Base-by-base conservation (phyloP, 2,888 invertebrate genomes). In the Parnassius mnemosyne region DNA sequence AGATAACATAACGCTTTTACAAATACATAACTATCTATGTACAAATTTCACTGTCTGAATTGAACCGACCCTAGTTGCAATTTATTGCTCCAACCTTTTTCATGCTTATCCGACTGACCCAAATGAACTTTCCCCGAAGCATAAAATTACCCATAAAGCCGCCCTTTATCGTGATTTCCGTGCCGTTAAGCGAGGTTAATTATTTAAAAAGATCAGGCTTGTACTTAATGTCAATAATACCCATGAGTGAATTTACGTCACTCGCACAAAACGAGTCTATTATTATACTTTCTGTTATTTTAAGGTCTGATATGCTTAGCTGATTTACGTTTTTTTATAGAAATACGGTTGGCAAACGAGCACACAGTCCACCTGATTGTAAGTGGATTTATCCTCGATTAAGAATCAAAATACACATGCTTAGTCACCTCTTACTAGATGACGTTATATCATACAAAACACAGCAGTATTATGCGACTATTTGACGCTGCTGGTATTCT, bases 131-230 rank as follows among this genome's bases (percentile, higher is more conserved):
- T 50, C 57, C 44, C 3, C 54, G 54, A 41, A 57, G 50, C 62
- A 57, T 62, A 62, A 62, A 62, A 62, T 62, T 57, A 57, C 12
- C 62, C 53, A 54, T 62, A 58, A 62, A 62, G 47, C 57, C 47
- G 53, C 47, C 53, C 57, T 57, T 58, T 62, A 53, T 41, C 62
- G 57, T 57, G 57, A 57, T 62, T 62, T 62, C 54, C 57, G 62
- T 50, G 57, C 62, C 58, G 62, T 62, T 62, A 43, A 42, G 54
- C 62, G 44, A 25, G 20, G 49, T 49, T 61, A 61, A 61, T 61
- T 61, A 53, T 53, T 57, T 53, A 61, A 61, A 58, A 61, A 61
- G 61, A 53, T 57, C 53, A 49, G 12, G 41, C 43, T 10, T 25
- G 49, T 49, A 11, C 41, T 57, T 57, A 53, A 61, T 53, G 61